phyloP scores from a whole-genome alignment of 2,113 vertebrate species.

The Oophaga pumilio region DNA sequence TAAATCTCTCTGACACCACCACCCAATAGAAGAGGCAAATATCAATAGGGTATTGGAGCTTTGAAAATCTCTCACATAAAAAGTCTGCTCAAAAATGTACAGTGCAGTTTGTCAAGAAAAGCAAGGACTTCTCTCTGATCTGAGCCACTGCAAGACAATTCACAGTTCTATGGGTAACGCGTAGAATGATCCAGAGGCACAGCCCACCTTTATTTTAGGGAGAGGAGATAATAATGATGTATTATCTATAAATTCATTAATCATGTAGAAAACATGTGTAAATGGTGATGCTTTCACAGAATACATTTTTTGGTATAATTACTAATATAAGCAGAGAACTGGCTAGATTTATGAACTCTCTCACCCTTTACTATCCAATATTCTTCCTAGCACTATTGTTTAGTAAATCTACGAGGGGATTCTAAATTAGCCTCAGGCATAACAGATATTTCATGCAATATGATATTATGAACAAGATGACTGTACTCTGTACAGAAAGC shows the following conservation, averaged over 20 bases:
- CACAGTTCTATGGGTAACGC: background rate
- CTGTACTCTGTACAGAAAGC: slow-evolving; percentile 35
- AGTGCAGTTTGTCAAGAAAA: too few relatives aligned
- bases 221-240: background rate
- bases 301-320: slow-evolving; percentile 18
- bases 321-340: background rate
- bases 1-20: too few relatives aligned
- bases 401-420: background rate
- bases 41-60: too few relatives aligned
- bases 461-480: slow-evolving; percentile 39
- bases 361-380: background rate
- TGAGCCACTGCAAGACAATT: too few relatives aligned
- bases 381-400: background rate
- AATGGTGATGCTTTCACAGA: background rate
- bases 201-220: background rate
- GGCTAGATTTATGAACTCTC: slow-evolving; percentile 15
- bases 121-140: too few relatives aligned
- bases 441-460: slow-evolving; percentile 50
- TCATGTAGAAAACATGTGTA: background rate
- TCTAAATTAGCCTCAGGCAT: slow-evolving; percentile 34
- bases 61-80: too few relatives aligned
- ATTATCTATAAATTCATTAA: background rate
- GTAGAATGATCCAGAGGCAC: background rate
- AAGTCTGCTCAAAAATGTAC: too few relatives aligned
- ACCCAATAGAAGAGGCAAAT: too few relatives aligned